These are phyloP conservation scores for Drosophila ercepeae DNA, from an alignment of 1,140 invertebrate genomes.

Conservation along the genomic window DNA sequence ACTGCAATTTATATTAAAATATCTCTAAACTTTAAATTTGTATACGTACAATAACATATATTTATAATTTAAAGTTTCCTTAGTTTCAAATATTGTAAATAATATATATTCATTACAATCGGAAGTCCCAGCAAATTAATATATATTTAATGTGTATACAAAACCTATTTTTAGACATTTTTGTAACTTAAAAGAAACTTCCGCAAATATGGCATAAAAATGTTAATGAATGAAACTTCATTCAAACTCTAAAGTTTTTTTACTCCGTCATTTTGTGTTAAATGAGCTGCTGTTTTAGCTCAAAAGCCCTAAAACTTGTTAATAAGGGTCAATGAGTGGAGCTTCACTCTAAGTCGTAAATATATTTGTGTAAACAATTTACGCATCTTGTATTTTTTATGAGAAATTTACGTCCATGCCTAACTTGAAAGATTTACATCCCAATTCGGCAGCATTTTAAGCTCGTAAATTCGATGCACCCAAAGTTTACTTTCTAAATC, in stretches of 20 bases:
- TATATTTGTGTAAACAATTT: conserved; percentile 19
- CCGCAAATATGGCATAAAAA: background rate
- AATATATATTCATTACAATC: too few relatives aligned
- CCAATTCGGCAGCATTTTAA: background rate
- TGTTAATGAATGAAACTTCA: background rate
- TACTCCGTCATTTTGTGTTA: background rate
- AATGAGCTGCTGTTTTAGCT: background rate
- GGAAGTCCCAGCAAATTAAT: too few relatives aligned
- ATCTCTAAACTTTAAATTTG: too few relatives aligned
- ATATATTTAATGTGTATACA: too few relatives aligned
- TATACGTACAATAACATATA: too few relatives aligned
- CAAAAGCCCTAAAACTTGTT: conserved; percentile 5
- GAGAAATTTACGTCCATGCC: conserved; percentile 20
- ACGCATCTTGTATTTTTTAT: conserved; percentile 26
- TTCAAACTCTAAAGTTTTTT: background rate
- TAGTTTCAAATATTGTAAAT: too few relatives aligned
- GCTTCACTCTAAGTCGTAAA: background rate
- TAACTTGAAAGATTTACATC: background rate
- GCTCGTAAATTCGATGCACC: background rate
- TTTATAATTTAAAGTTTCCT: too few relatives aligned
- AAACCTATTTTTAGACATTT: too few relatives aligned
- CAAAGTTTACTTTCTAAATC: background rate
- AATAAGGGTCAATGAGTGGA: conserved; percentile 24
- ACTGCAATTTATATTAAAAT: too few relatives aligned
- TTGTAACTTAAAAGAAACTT: background rate